Base-by-base conservation (phyloP, 35 echinoderm and acorn worm species). In the Ophiothrix spiculata region DNA sequence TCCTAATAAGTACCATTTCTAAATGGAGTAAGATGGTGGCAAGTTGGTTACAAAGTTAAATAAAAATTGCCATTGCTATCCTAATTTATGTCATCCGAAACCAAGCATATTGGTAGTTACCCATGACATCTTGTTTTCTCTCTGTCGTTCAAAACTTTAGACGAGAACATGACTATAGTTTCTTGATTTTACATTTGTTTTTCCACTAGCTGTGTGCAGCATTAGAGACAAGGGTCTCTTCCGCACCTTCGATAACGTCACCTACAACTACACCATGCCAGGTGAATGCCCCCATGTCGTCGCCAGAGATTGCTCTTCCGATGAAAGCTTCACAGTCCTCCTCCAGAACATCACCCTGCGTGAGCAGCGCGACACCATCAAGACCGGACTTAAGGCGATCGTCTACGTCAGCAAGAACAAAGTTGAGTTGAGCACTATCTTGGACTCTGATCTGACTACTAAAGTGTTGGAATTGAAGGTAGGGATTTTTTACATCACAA, bases 281-380 rank as follows among this genome's bases (percentile, higher is more conserved):
- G 88, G 80, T 1, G 84, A 31, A 73, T 90, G 88, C 80, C 81
- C 80, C 32, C 88, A 90, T 60, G 75, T 90, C 29, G 10, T 90
- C 38, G 74, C 73, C 31, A 83, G 75, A 76, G 88, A 90, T 31
- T 90, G 88, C 88, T 90, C 88, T 3, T 64, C 80, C 28, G 49
- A 90, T 21, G 37, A 90, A 76, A 80, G 80, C 39, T 90, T 90
- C 81, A 83, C 64, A 39, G 88, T 90, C 8, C 81, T 90, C 60
- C 21, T 90, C 31, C 88, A 90, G 74, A 90, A 90, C 74, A 56
- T 45, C 0, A 56, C 23, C 33, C 32, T 84, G 25, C 64, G 29
- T 35, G 39, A 77, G 13, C 19, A 64, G n/a, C 56, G 1, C 19
- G 36, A 63, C 40, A 36, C 64, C 11, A 69, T 81, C 36, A 56